Base-by-base conservation (phyloP, 2,113 vertebrate species). In the Lamprologus callipterus region DNA sequence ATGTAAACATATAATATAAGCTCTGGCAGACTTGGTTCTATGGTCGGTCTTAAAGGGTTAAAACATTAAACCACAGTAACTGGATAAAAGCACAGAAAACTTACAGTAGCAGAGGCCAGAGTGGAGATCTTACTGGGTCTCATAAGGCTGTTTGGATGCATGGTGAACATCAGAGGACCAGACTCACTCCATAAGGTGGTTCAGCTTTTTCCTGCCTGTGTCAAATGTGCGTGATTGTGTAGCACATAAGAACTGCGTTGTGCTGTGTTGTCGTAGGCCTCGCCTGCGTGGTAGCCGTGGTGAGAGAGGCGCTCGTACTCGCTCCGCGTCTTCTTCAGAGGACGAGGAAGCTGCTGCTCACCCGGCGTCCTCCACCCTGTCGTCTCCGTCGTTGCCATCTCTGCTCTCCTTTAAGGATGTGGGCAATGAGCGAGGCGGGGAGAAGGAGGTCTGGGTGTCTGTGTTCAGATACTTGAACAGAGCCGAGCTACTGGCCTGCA, bases 391-490 rank as follows among this genome's bases (percentile, higher is more conserved):
- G 2, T 88, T 96, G 47, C 92, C 96, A 58, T 95, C 94, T 33
- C 89, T 94, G 85, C 94, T 96, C 1, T 96, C 95, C 55, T 96
- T 96, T 65, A 95, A 94, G 42, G 96, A 97, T 2, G 95, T 95
- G 54, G 95, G 95, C 16, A 95, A 94, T 2, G 96, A 96, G 89
- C 82, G 81, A 2, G 96, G 95, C 4, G 96, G 96, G 84, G 98
- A 98, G 93, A 98, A 98, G 82, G 98, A 99, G 95, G 97, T 99
- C 82, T 99, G 98, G 98, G 98, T 99, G 93, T 98, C 98, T 1
- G 98, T 99, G 91, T 99, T 99, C 96, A 97, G 95, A 89, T 98
- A 98, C 96, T 95, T 99, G 87, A 97, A 91, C 88, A 96, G 97
- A 94, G 97, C 96, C 26, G 97, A 99, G 94, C 97, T 99, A 87